These are phyloP conservation scores for Oreochromis grahami DNA, from an alignment of 2,797 vertebrate species.

Conservation along the genomic window DNA sequence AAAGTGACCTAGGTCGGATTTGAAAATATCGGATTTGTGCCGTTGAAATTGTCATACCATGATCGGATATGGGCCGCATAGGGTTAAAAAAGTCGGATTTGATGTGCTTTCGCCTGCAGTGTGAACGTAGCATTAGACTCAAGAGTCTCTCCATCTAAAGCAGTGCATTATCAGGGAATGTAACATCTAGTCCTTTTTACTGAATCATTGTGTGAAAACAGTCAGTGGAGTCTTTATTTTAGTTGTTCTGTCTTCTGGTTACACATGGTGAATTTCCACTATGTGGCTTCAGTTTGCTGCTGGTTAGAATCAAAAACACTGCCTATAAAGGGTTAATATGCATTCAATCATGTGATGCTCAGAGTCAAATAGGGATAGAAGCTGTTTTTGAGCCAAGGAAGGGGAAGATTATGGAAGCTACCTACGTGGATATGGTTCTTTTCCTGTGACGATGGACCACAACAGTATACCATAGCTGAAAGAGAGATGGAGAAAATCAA, in stretches of 20 bases:
- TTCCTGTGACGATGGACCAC: conserved; percentile 72
- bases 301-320: neutral
- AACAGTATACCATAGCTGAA: conserved; percentile 72
- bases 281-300: neutral
- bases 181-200: too few relatives aligned
- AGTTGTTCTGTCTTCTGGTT: neutral
- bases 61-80: too few relatives aligned
- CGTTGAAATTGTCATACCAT: too few relatives aligned
- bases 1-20: neutral
- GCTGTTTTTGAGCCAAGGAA: neutral
- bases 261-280: neutral
- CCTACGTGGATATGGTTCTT: conserved; percentile 70
- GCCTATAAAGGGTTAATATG: neutral
- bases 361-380: neutral
- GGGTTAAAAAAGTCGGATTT: too few relatives aligned
- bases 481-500: neutral
- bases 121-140: too few relatives aligned
- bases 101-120: too few relatives aligned
- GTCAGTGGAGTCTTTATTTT: neutral
- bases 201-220: neutral
- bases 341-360: neutral
- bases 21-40: too few relatives aligned
- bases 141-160: too few relatives aligned
- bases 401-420: neutral
- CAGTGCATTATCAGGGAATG: too few relatives aligned